Evolutionary conservation across 2,888 invertebrate species (phyloP), one percentile per base, ranked within the genome.

Genomic region (Orchesellides sinensis): DNA sequence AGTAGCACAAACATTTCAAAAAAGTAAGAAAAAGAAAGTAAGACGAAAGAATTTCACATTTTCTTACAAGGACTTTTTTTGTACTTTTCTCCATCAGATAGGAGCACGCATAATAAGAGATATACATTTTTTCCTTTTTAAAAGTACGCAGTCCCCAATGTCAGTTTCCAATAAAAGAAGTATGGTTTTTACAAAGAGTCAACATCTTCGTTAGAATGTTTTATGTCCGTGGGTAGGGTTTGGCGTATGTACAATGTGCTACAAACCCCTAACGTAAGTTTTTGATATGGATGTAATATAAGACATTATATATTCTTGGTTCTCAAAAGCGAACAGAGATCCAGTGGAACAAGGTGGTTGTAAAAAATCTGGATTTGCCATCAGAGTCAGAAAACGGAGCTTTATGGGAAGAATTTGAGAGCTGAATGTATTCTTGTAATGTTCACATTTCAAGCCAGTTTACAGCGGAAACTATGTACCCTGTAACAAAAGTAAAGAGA

Each of bases 321-420:
- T 69, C 59, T 47, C 40, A 21, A 29, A 63, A 52, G 45, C 54
- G 47, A 69, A 78, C 54, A 63, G 63, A 69, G 52, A 25, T 61
- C 54, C 69, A 63, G 69, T 65, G 70, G 49, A 65, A 29, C 65
- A 65, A 63, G 70, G 63, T 79, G 59, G 79, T 65, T 72, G 79
- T 79, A 70, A 79, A 79, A 73, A 79, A 79, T 79, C 79, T 65
- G 49, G 65, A 79, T 40, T 65, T 72, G 70, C 79, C 79, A 79
- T 79, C 79, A 72, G 79, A 78, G 61, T 78, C 77, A 61, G 69
- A 61, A 29, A 70, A 52, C n/a, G 69, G 69, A 78, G 79, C 72
- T 79, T 79, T 79, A 79, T 72, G 72, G 45, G 65, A 54, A 79
- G 63, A 78, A 59, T 63, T 79, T 72, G 61, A 69, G 59, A 61